Percentiles rank a stretch among this genome's conserved stretches.
phyloP scores from a whole-genome alignment of 2,888 invertebrate genomes.

The Serrognathus titanus region DNA sequence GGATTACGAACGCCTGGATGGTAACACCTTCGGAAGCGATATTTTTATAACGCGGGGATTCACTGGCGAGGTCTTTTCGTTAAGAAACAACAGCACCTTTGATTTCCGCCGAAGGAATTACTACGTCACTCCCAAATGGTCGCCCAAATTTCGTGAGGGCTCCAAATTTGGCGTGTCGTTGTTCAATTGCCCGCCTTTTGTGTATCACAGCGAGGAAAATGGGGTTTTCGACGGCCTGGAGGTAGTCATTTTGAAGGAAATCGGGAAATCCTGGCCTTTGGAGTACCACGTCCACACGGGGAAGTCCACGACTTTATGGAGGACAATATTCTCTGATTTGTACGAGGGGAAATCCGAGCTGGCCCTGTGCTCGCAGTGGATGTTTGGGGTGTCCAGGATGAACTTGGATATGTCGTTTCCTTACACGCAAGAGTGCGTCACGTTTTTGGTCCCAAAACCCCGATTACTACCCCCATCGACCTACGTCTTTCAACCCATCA shows the following conservation, averaged over 20 bases:
- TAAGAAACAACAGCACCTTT: slow-evolving; percentile 4
- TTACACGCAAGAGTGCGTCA: slow-evolving; percentile 18
- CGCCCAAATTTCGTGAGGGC: background rate
- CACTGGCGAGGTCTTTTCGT: background rate
- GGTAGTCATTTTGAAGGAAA: slow-evolving; percentile 2
- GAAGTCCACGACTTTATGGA: background rate
- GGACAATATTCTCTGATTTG: background rate
- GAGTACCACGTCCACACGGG: background rate
- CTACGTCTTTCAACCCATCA: slow-evolving; percentile 23
- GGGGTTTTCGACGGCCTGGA: slow-evolving; percentile 10
- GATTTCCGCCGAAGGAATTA: background rate
- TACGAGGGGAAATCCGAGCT: slow-evolving; percentile 1
- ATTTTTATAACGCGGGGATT: background rate
- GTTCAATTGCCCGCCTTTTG: slow-evolving; percentile 10
- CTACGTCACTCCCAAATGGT: background rate
- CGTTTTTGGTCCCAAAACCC: slow-evolving; percentile 27
- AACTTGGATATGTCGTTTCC: background rate
- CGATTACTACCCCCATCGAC: slow-evolving; percentile 13
- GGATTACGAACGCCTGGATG: background rate
- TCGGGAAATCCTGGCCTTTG: slow-evolving; percentile 5
- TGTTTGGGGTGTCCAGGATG: background rate
- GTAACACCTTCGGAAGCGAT: slow-evolving; percentile 5
- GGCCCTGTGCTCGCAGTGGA: slow-evolving; percentile 7
- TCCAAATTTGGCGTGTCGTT: slow-evolving; percentile 3
- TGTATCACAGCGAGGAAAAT: background rate